phyloP scores from a whole-genome alignment of 2,888 invertebrate genomes.

The Physocephala rufipes region DNA sequence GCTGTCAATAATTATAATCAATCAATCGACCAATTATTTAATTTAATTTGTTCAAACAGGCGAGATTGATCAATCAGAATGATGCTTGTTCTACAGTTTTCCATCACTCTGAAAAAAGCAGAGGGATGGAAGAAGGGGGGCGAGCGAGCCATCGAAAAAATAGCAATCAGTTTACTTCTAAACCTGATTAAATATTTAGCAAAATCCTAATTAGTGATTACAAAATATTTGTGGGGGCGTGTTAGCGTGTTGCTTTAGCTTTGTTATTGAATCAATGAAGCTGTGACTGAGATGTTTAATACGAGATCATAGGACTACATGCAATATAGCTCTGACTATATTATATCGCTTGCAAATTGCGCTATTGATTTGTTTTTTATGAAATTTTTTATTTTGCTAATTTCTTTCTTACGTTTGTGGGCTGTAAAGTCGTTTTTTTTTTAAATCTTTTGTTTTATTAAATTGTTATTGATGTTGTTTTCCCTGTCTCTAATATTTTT shows the following conservation, averaged over 20 bases:
- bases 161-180: constrained; percentile 46
- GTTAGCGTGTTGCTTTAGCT: constrained; percentile 12
- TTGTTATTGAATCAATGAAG: too few relatives aligned
- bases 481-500: too few relatives aligned
- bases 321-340: too few relatives aligned
- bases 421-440: too few relatives aligned
- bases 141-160: neutral
- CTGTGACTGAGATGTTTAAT: too few relatives aligned
- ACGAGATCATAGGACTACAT: too few relatives aligned
- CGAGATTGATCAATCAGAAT: neutral
- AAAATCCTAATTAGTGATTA: constrained; percentile 5
- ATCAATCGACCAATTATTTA: neutral
- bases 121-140: neutral
- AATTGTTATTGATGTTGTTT: neutral
- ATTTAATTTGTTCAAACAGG: too few relatives aligned
- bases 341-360: neutral
- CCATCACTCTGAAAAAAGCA: neutral
- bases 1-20: neutral
- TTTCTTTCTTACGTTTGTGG: neutral
- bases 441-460: neutral
- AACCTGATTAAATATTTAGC: constrained; percentile 54
- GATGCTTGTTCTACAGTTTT: neutral
- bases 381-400: neutral
- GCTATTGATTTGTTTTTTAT: constrained; percentile 6
- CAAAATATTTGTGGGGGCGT: too few relatives aligned